Conservation (phyloP, 2,797 vertebrate genomes). For the Aldrovandia affinis region DNA sequence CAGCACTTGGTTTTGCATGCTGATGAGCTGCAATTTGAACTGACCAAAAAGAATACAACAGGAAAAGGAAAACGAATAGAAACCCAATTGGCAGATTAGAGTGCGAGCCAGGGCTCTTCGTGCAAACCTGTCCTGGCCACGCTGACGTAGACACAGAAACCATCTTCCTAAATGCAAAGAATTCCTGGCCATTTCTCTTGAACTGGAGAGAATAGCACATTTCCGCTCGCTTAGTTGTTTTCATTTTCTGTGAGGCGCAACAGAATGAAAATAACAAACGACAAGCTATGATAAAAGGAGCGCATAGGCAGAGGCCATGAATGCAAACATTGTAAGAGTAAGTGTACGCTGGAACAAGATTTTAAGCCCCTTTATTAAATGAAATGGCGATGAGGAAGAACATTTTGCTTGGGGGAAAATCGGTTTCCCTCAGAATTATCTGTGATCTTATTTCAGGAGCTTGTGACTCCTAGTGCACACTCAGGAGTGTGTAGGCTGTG, state of each 20-base stretch:
- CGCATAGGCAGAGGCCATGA: neutral
- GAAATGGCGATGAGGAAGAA: neutral
- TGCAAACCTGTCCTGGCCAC: neutral
- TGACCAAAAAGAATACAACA: neutral
- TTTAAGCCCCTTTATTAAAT: neutral
- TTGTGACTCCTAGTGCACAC: neutral
- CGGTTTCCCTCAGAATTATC: neutral
- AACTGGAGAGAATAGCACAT: neutral
- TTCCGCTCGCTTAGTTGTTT: neutral
- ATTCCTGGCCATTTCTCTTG: neutral
- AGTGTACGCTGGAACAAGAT: neutral
- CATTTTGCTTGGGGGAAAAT: neutral
- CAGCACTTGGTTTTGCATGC: neutral
- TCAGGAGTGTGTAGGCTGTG: neutral
- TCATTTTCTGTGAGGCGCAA: neutral
- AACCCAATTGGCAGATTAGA: conserved; percentile 2
- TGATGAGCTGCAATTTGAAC: neutral
- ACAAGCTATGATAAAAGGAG: neutral
- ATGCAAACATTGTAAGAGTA: neutral
- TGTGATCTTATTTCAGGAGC: neutral
- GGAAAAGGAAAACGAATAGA: neutral
- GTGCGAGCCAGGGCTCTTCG: neutral
- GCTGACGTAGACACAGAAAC: neutral
- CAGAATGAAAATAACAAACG: neutral
- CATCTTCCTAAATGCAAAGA: neutral